Conservation (phyloP, 2,888 invertebrate genomes). For the Tubulanus polymorphus region DNA sequence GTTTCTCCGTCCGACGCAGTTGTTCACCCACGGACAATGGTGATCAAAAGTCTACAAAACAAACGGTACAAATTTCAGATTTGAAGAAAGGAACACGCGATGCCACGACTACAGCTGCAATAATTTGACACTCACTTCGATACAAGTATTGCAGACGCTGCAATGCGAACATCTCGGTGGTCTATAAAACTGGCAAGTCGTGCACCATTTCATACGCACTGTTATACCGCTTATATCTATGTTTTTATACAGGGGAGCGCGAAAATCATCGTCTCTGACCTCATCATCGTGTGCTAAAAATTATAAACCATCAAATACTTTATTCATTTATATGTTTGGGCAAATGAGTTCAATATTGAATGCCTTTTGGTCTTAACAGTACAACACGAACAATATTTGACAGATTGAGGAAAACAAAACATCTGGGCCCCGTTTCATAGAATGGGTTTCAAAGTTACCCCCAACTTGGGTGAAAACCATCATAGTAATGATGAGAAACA, state of each 20-base stretch:
- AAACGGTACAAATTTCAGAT: conserved; percentile 14
- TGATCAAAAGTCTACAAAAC: conserved; percentile 93
- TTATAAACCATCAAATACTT: too few relatives aligned
- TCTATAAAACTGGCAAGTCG: conserved; percentile 98
- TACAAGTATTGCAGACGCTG: conserved; percentile 98
- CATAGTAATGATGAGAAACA: too few relatives aligned
- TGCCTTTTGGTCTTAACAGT: too few relatives aligned
- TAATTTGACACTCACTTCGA: conserved; percentile 42
- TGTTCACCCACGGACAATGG: conserved; percentile 69
- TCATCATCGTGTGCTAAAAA: conserved; percentile 49
- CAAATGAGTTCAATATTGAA: too few relatives aligned
- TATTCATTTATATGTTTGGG: too few relatives aligned
- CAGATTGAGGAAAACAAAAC: too few relatives aligned
- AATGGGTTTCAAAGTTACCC: too few relatives aligned
- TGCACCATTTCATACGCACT: conserved; percentile 99
- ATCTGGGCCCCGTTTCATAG: too few relatives aligned
- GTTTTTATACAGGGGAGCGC: conserved; percentile 87
- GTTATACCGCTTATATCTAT: conserved; percentile 98
- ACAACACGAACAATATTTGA: too few relatives aligned
- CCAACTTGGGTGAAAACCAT: too few relatives aligned
- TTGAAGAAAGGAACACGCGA: background rate
- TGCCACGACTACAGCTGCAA: background rate
- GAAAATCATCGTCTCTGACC: conserved; percentile 85
- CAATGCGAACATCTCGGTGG: conserved; percentile 99
- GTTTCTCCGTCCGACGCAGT: conserved; percentile 84